Conservation (phyloP, 2,888 invertebrate genomes). For the Keiferia lycopersicella region DNA sequence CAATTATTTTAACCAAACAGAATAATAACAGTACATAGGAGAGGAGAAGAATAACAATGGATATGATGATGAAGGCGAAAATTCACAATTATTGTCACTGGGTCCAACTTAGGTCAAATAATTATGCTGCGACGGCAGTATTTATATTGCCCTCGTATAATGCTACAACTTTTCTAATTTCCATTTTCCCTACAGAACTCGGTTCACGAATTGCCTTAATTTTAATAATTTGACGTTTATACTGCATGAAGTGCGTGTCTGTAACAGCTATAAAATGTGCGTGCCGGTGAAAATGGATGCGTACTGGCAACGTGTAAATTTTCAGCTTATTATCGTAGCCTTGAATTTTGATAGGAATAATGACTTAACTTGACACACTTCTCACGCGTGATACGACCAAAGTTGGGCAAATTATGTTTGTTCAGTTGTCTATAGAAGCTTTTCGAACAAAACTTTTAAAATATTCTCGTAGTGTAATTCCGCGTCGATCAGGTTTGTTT, state of each 20-base stretch:
- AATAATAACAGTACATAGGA: not conserved
- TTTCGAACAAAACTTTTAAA: slow-evolving; percentile 9
- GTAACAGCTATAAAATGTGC: slow-evolving; percentile 64
- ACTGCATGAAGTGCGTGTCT: slow-evolving; percentile 64
- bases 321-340: slow-evolving; percentile 63
- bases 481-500: slow-evolving; percentile 21
- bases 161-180: slow-evolving; percentile 61
- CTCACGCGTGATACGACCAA: slow-evolving; percentile 37
- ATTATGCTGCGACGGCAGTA: slow-evolving; percentile 19
- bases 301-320: slow-evolving; percentile 64
- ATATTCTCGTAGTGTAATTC: not conserved
- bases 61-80: not conserved
- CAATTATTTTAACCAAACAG: slow-evolving; percentile 4
- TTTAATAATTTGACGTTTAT: slow-evolving; percentile 67
- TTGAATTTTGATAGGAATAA: slow-evolving; percentile 57
- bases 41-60: not conserved
- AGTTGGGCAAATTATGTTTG: slow-evolving; percentile 23
- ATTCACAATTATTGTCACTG: not conserved
- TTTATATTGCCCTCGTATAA: slow-evolving; percentile 38
- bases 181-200: slow-evolving; percentile 53
- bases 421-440: slow-evolving; percentile 10
- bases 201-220: slow-evolving; percentile 60
- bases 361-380: slow-evolving; percentile 51
- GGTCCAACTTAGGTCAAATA: not conserved
- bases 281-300: slow-evolving; percentile 65